Percentiles rank a stretch among this genome's conserved stretches.
phyloP scores from a whole-genome alignment of 53 echinoderm and acorn worm genomes.

The Mesocentrotus franciscanus region DNA sequence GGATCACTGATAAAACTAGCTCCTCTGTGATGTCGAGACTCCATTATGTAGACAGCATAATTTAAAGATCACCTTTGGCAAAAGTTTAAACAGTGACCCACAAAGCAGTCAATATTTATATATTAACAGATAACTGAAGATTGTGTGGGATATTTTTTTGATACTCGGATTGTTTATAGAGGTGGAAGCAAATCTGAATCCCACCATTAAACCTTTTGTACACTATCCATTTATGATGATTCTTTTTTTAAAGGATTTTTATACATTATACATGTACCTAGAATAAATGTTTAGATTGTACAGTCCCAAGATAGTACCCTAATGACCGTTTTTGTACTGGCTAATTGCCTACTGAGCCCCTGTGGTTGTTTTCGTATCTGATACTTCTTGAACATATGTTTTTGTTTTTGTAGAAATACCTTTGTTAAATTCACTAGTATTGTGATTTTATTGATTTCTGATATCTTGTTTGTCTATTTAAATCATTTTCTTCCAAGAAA shows the following conservation, averaged over 20 bases:
- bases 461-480: slow-evolving; percentile 49
- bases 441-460: slow-evolving; percentile 40
- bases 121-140: too few species aligned
- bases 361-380: neutral
- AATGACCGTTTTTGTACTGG: neutral
- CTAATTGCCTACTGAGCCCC: neutral
- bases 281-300: neutral
- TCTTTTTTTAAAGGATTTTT: neutral
- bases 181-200: neutral
- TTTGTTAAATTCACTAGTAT: neutral
- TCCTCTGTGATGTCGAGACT: too few species aligned
- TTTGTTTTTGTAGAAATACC: neutral
- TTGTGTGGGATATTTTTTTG: neutral
- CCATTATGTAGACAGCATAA: too few species aligned
- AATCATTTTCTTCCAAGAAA: slow-evolving; percentile 62
- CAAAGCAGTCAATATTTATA: too few species aligned
- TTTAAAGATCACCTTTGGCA: too few species aligned
- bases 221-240: neutral
- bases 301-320: neutral
- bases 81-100: too few species aligned
- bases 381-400: slow-evolving; percentile 7
- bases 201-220: neutral
- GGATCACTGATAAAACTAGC: too few species aligned
- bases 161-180: neutral
- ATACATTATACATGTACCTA: neutral